Evolutionary conservation across 2,113 vertebrate species (phyloP), one percentile per base, ranked within the genome.

Genomic region (Pseudonaja textilis): DNA sequence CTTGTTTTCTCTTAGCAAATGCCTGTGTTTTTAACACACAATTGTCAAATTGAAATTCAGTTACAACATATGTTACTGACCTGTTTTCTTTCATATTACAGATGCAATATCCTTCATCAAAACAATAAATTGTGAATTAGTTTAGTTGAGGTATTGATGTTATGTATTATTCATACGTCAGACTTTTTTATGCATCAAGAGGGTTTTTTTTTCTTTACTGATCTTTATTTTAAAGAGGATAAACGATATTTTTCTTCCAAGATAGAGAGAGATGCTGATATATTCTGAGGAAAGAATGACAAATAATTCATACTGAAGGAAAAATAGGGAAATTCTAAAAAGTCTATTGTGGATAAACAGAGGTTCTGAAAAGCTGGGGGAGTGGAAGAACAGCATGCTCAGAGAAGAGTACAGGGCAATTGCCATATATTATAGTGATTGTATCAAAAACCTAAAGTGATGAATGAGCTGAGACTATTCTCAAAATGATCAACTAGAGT

Each of bases 1-100:
- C 55, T 91, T 89, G 34, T 57, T 97, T 95, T 90, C 59, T 95
- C 29, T 59, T 54, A 45, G 11, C 56, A 88, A 57, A n/a, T 20
- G 20, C 2, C 20, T 87, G 10, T 52, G 1, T 29, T 61, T 87
- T 86, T 61, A 87, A 87, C 16, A 61, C 6, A 29, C 23, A 29
- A 23, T 45, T 91, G 45, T 8, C 45, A 69, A 22, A 14, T 50
- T 94, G 47, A 56, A 39, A 90, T 45, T 22, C 74, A 54, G 39
- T 45, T 42, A 18, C 89, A 81, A 81, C 25, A 26, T 26, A 61
- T 81, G 20, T 42, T 81, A 42, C 74, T 22, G 34, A 22, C 18
- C 20, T 81, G 18, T 39, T 39, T 81, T 81, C 16, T 81, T 81
- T 81, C 74, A 22, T 81, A 81, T 81, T 81, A 42, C 74, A 54